Evolutionary conservation across 1,140 invertebrate species (phyloP), one percentile per base, ranked within the genome.

Genomic region (Coelopa frigida): DNA sequence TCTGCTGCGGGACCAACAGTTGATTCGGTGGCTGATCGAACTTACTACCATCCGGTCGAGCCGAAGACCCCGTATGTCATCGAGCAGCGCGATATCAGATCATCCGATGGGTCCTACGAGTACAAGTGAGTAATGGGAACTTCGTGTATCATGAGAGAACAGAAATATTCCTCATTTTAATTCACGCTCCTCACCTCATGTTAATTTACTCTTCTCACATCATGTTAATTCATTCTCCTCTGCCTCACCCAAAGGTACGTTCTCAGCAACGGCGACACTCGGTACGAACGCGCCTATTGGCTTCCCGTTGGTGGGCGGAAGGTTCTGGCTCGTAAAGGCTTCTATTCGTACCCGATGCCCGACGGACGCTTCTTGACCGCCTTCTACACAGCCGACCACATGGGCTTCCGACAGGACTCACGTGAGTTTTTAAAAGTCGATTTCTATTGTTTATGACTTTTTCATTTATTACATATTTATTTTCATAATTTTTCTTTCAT

Each of bases 261-360:
- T 3, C 37, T 65, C 22, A 58, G 60, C 41, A 62, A 65, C 29
- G 62, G 62, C n/a, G 55, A 62, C 11, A 54, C 58, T 1, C 59
- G 62, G n/a, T 65, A 62, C 12, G 61, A 65, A 27, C 62, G 62
- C 26, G 57, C 56, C 31, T 65, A 57, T 31, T 65, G 61, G 59
- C 29, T 58, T 43, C 61, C 59, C 6, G 46, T 56, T 15, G 61
- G 61, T 22, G 40, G 38, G 1, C 36, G 46, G 3, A 27, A 46
- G 1, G 50, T 65, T 5, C 40, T 65, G 21, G 61, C 59, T 15
- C 58, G 63, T 6, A 55, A 48, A 12, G 62, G 62, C 3, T 65
- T 44, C 48, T 65, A 60, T 20, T 65, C 62, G 14, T 44, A 62
- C 23, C 62, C 61, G 1, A 26, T 65, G 42, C 51, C 57, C 4